These are phyloP conservation scores for Temnothorax longispinosus DNA, from an alignment of 1,140 invertebrate species.

Conservation along the genomic window DNA sequence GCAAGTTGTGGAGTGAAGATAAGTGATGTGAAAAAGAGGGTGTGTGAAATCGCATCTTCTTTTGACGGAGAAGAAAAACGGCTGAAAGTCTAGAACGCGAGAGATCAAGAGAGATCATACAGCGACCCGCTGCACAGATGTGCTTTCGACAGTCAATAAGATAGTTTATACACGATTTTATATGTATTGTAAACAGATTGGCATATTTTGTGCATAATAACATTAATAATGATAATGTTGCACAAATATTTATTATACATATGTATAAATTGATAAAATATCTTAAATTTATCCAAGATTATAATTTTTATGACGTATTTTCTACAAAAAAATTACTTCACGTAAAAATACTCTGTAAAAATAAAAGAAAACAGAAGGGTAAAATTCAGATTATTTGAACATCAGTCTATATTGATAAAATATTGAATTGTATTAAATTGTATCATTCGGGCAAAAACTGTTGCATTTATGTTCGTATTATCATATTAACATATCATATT, in stretches of 20 bases:
- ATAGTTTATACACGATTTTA: neutral
- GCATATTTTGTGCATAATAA: neutral
- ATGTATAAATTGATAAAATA: neutral
- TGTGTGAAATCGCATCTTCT: conserved; percentile 48
- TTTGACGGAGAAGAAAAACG: conserved; percentile 17
- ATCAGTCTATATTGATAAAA: neutral
- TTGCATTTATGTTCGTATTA: neutral
- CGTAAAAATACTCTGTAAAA: neutral
- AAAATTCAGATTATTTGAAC: neutral
- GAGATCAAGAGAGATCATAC: conserved; percentile 19
- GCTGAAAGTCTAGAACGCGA: conserved; percentile 7
- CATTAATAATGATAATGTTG: neutral
- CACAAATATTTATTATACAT: conserved; percentile 7
- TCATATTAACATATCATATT: conserved; percentile 4
- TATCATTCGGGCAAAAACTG: neutral
- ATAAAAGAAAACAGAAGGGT: neutral
- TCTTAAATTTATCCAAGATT: neutral
- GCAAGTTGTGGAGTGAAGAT: conserved; percentile 33
- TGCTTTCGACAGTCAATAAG: neutral
- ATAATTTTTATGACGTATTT: neutral
- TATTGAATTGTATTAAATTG: neutral
- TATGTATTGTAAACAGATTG: neutral
- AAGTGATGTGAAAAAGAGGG: conserved; percentile 36
- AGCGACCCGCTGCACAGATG: neutral
- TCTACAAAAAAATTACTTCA: neutral